Conservation (phyloP, 2,888 invertebrate species). For the Drosophila koepferae region DNA sequence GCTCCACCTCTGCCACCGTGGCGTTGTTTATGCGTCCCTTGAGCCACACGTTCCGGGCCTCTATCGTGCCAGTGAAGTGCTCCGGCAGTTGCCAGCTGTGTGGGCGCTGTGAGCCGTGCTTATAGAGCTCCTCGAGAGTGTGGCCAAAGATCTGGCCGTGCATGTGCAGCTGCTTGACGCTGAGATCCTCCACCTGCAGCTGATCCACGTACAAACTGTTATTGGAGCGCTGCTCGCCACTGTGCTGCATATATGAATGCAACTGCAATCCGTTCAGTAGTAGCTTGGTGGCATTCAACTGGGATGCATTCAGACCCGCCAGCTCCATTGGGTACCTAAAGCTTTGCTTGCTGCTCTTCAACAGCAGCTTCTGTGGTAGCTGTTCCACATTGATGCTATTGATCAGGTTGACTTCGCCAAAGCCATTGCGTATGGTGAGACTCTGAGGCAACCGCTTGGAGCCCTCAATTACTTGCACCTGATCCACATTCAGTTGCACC, state of each 20-base stretch:
- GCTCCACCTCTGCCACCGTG: conserved; percentile 68
- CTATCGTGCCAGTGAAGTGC: conserved; percentile 79
- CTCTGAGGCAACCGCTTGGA: conserved; percentile 85
- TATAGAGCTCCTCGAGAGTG: conserved; percentile 56
- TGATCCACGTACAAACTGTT: conserved; percentile 61
- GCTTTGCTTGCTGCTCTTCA: conserved; percentile 85
- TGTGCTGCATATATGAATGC: conserved; percentile 59
- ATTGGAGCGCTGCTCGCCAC: conserved; percentile 63
- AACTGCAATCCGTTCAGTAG: conserved; percentile 42
- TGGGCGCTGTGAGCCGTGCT: conserved; percentile 51
- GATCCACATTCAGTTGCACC: conserved; percentile 83
- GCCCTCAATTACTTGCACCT: conserved; percentile 85
- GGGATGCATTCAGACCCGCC: conserved; percentile 73
- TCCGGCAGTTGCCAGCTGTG: conserved; percentile 58
- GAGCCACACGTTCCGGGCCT: conserved; percentile 83
- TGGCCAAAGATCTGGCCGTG: conserved; percentile 69
- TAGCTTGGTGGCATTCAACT: conserved; percentile 42
- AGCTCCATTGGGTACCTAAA: conserved; percentile 85
- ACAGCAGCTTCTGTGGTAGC: conserved; percentile 84
- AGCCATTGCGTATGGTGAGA: conserved; percentile 84
- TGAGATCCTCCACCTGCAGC: conserved; percentile 50
- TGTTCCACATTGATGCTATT: conserved; percentile 85
- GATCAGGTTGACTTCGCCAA: conserved; percentile 83
- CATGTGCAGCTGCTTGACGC: conserved; percentile 66
- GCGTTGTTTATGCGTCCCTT: conserved; percentile 74